A percentile compares a stretch with the other conserved stretches of the same genome.
Conservation (phyloP, 1,140 invertebrate genomes). For the Chlorops oryzae region DNA sequence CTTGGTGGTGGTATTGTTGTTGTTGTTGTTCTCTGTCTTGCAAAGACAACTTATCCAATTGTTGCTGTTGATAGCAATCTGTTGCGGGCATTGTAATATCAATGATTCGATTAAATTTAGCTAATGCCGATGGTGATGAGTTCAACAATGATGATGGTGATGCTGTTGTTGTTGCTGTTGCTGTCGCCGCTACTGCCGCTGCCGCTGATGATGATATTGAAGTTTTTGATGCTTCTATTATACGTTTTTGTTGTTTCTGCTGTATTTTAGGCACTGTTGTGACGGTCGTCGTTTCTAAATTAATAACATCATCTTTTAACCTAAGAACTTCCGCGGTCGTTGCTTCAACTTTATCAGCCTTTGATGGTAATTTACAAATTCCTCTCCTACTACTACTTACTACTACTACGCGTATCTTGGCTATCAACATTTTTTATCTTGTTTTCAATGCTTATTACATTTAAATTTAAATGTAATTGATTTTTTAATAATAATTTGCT, state of each 20-base stretch:
- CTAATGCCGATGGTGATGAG: slow-evolving; percentile 36
- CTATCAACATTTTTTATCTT: slow-evolving; percentile 45
- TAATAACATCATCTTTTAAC: slow-evolving; percentile 17
- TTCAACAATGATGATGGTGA: slow-evolving; percentile 25
- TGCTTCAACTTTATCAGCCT: too few species aligned
- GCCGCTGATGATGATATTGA: slow-evolving; percentile 1
- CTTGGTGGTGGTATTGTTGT: slow-evolving; percentile 14
- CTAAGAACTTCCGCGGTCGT: too few species aligned
- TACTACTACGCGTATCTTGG: neutral
- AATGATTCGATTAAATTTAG: slow-evolving; percentile 47
- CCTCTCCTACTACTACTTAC: neutral
- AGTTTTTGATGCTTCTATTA: neutral
- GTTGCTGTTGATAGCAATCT: slow-evolving; percentile 17
- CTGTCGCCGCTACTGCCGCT: slow-evolving; percentile 10
- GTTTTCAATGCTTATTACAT: slow-evolving; percentile 39
- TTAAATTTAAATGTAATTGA: slow-evolving; percentile 42
- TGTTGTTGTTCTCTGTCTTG: slow-evolving; percentile 1
- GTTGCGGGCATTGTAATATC: slow-evolving; percentile 32
- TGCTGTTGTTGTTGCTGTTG: slow-evolving; percentile 25
- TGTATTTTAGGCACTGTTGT: slow-evolving; percentile 44
- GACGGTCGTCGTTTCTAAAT: slow-evolving; percentile 46
- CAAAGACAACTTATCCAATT: slow-evolving; percentile 12
- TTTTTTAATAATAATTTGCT: slow-evolving; percentile 32
- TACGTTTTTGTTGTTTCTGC: slow-evolving; percentile 2
- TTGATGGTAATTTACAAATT: neutral